A percentile compares a stretch with the other conserved stretches of the same genome.
These are phyloP conservation scores for Drosophila histrio DNA, from an alignment of 2,888 invertebrate species.

Conservation along the genomic window DNA sequence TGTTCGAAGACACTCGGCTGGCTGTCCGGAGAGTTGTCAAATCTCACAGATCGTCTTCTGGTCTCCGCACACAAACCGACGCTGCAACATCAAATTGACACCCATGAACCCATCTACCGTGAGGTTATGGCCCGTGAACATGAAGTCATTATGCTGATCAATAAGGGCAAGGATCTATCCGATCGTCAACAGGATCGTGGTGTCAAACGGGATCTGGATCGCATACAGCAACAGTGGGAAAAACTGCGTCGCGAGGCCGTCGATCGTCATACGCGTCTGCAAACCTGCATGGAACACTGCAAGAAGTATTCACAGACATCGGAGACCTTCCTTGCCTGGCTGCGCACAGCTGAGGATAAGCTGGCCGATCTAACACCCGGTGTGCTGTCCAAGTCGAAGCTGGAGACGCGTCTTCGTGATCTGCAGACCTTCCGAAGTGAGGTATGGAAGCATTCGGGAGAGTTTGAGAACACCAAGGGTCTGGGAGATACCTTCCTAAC, in stretches of 20 bases:
- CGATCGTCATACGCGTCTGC: slow-evolving; percentile 93
- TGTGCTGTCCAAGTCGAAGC: slow-evolving; percentile 92
- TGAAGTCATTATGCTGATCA: slow-evolving; percentile 96
- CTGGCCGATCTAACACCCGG: slow-evolving; percentile 91
- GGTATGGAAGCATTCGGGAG: slow-evolving; percentile 95
- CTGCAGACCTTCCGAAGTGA: slow-evolving; percentile 95
- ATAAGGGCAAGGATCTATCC: slow-evolving; percentile 92
- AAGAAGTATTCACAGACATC: slow-evolving; percentile 94
- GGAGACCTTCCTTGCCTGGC: slow-evolving; percentile 94
- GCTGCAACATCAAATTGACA: slow-evolving; percentile 93
- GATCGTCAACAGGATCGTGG: slow-evolving; percentile 85
- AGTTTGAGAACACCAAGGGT: slow-evolving; percentile 94
- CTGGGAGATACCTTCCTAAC: slow-evolving; percentile 94
- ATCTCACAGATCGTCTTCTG: slow-evolving; percentile 90
- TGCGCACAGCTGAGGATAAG: slow-evolving; percentile 93
- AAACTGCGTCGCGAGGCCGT: slow-evolving; percentile 94
- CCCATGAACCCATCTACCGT: slow-evolving; percentile 95
- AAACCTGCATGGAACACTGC: slow-evolving; percentile 96
- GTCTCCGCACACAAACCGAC: slow-evolving; percentile 94
- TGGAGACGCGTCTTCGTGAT: slow-evolving; percentile 94
- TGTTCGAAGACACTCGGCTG: slow-evolving; percentile 95
- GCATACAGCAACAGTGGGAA: slow-evolving; percentile 96
- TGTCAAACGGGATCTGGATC: slow-evolving; percentile 92
- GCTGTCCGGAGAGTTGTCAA: slow-evolving; percentile 92
- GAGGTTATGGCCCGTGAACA: slow-evolving; percentile 95